A percentile compares a stretch with the other conserved stretches of the same genome.
Evolutionary conservation across 2,113 vertebrate species (phyloP).

Genomic region (human): DNA sequence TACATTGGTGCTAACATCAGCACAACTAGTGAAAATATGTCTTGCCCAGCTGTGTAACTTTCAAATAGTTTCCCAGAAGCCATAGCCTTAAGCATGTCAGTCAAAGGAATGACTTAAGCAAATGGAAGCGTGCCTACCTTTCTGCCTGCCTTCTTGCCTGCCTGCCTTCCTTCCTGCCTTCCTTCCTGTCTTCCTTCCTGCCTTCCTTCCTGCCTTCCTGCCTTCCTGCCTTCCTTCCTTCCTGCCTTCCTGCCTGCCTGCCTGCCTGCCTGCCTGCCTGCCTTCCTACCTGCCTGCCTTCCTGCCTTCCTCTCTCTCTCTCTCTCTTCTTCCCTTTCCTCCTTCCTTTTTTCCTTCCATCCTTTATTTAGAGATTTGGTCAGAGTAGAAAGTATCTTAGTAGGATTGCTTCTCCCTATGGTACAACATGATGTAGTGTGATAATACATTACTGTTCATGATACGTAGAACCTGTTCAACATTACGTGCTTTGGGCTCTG

Average conservation of each 20-base stretch:
- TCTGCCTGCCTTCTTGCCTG: too few relatives aligned
- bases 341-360: rapidly evolving
- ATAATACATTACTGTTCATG: background rate
- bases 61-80: background rate
- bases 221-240: rapidly evolving
- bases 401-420: background rate
- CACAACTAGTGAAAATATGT: background rate
- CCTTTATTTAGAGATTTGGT: background rate
- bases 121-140: background rate
- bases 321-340: rapidly evolving
- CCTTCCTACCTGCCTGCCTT: rapidly evolving
- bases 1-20: too few relatives aligned
- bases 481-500: background rate
- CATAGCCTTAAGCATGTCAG: background rate
- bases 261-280: rapidly evolving
- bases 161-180: background rate
- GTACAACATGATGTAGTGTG: background rate
- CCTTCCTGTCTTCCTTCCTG: rapidly evolving
- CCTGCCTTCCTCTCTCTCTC: background rate
- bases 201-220: rapidly evolving
- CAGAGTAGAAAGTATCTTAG: background rate
- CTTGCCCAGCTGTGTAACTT: background rate
- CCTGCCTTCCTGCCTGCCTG: rapidly evolving
- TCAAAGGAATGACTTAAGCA: background rate
- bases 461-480: background rate